These are phyloP conservation scores for Clinocottus analis DNA, from an alignment of 2,113 vertebrate species.

Conservation along the genomic window DNA sequence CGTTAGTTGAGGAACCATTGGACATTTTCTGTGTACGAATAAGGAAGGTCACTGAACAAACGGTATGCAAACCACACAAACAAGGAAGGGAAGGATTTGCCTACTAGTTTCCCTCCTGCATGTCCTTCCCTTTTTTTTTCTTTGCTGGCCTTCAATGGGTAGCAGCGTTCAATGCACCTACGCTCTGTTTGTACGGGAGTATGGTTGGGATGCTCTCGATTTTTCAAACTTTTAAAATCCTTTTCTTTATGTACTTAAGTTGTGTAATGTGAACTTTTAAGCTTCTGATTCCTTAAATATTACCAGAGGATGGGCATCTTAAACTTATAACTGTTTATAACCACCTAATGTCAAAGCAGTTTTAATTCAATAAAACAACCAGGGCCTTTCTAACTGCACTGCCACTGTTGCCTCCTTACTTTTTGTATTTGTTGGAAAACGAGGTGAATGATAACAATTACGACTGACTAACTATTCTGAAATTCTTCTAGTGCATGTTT, in stretches of 20 bases:
- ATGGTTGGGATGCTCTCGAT: neutral
- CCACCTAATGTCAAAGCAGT: neutral
- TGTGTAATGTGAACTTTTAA: neutral
- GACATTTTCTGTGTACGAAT: neutral
- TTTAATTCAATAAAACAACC: neutral
- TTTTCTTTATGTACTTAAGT: neutral
- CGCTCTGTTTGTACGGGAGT: neutral
- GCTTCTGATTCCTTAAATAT: neutral
- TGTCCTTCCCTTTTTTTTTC: constrained; percentile 30
- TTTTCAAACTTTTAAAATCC: neutral
- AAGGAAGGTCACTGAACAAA: constrained; percentile 48
- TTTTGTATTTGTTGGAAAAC: neutral
- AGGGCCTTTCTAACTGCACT: neutral
- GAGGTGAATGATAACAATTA: neutral
- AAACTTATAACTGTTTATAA: neutral
- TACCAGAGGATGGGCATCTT: neutral
- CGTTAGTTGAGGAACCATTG: neutral
- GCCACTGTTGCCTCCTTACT: neutral
- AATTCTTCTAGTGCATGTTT: neutral
- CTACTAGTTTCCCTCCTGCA: neutral
- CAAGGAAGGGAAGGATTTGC: constrained; percentile 38
- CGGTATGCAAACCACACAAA: constrained; percentile 51
- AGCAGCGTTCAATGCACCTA: neutral
- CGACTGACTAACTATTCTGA: neutral
- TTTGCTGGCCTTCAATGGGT: neutral